Evolutionary conservation across 1,140 invertebrate genomes (phyloP).

Genomic region (Drosophila tropicalis): DNA sequence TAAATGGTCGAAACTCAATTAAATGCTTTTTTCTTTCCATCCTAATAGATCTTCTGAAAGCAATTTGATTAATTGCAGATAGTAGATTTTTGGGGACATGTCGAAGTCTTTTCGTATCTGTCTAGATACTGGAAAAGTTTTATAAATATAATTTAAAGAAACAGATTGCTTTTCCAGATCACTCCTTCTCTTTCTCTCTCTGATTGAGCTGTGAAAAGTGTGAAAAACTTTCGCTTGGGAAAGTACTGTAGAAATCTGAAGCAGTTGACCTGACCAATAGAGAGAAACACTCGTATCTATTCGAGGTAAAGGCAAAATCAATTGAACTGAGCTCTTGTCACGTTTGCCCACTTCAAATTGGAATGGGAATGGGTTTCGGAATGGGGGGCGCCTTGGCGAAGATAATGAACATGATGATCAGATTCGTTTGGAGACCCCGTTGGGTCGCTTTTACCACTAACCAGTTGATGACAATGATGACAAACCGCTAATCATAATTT

Average conservation of each 20-base stretch:
- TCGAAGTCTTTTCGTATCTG: too few species aligned
- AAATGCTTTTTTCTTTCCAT: neutral
- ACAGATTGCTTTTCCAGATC: slow-evolving; percentile 12
- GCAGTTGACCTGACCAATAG: slow-evolving; percentile 34
- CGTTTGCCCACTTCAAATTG: slow-evolving; percentile 60
- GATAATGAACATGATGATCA: slow-evolving; percentile 28
- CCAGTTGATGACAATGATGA: slow-evolving; percentile 67
- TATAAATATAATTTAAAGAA: neutral
- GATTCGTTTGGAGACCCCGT: slow-evolving; percentile 37
- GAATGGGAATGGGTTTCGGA: slow-evolving; percentile 13
- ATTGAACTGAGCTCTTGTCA: slow-evolving; percentile 61
- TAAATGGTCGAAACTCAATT: neutral
- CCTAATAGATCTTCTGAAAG: neutral
- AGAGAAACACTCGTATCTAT: slow-evolving; percentile 8
- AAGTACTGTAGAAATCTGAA: slow-evolving; percentile 11
- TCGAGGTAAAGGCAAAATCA: slow-evolving; percentile 47
- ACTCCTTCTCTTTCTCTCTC: slow-evolving; percentile 6
- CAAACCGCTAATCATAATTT: slow-evolving; percentile 76
- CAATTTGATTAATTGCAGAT: neutral
- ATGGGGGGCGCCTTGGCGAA: slow-evolving; percentile 14
- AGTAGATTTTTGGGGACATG: too few species aligned
- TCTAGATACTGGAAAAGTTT: too few species aligned
- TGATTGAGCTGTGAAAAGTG: slow-evolving; percentile 42
- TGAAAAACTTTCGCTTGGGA: slow-evolving; percentile 60
- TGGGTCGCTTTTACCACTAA: slow-evolving; percentile 46